Percentiles rank a stretch among this genome's conserved stretches.
Conservation (phyloP, 2,797 vertebrate species). For the Lagodon rhomboides region DNA sequence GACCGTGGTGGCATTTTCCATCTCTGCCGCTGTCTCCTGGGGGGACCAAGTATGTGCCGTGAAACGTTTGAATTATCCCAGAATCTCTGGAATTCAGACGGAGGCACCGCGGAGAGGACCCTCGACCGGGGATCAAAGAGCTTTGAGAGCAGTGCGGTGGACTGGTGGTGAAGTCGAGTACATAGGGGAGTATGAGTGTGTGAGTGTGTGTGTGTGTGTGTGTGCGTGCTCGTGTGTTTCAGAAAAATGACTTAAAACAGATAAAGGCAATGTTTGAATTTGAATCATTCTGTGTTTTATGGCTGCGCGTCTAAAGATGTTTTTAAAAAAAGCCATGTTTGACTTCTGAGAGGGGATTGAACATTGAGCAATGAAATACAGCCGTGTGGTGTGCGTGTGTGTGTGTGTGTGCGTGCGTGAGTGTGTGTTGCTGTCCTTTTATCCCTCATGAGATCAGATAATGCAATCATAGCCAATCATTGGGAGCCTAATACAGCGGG, state of each 20-base stretch:
- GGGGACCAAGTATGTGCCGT: slow-evolving; percentile 82
- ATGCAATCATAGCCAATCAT: slow-evolving; percentile 82
- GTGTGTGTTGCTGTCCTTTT: slow-evolving; percentile 69
- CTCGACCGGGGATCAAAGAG: slow-evolving; percentile 86
- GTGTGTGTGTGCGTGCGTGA: slow-evolving; percentile 49
- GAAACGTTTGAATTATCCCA: slow-evolving; percentile 87
- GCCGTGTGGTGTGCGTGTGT: slow-evolving; percentile 54
- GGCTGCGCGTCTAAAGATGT: slow-evolving; percentile 57
- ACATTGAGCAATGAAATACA: slow-evolving; percentile 63
- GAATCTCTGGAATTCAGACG: slow-evolving; percentile 88
- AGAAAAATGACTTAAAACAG: slow-evolving; percentile 63
- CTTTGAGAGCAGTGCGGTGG: slow-evolving; percentile 78
- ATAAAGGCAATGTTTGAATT: slow-evolving; percentile 69
- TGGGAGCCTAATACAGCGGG: slow-evolving; percentile 79
- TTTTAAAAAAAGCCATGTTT: slow-evolving; percentile 51
- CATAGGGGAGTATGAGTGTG: slow-evolving; percentile 66
- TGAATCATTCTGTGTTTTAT: slow-evolving; percentile 65
- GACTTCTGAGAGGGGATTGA: slow-evolving; percentile 67
- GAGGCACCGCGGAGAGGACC: slow-evolving; percentile 85
- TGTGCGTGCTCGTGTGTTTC: slow-evolving; percentile 40
- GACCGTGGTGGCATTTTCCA: slow-evolving; percentile 85
- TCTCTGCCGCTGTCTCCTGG: slow-evolving; percentile 81
- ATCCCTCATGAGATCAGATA: slow-evolving; percentile 75
- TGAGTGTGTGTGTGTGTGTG: slow-evolving; percentile 30
- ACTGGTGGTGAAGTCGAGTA: slow-evolving; percentile 76